Percentiles rank a stretch among this genome's conserved stretches.
Conservation (phyloP, 1,140 invertebrate species). For the Anoplophora glabripennis region DNA sequence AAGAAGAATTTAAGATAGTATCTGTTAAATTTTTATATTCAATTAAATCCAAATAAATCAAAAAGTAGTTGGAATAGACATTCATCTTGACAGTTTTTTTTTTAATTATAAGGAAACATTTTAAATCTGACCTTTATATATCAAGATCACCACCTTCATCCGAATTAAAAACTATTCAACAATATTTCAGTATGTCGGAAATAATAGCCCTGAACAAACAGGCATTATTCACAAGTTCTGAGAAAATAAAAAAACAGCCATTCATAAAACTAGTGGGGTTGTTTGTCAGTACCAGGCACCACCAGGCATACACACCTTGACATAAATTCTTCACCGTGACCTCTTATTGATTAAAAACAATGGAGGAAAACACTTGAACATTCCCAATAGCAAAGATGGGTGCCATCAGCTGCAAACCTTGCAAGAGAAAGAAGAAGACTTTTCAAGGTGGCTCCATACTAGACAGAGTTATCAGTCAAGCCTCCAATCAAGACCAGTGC, state of each 20-base stretch:
- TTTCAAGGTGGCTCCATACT: slow-evolving; percentile 71
- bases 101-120: too few relatives aligned
- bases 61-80: too few relatives aligned
- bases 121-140: too few relatives aligned
- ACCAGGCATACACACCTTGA: slow-evolving; percentile 21
- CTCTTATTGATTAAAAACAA: slow-evolving; percentile 20
- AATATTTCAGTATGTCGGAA: background rate
- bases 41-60: too few relatives aligned
- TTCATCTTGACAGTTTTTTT: too few relatives aligned
- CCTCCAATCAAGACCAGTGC: slow-evolving; percentile 79
- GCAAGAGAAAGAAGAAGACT: slow-evolving; percentile 43
- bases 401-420: slow-evolving; percentile 49
- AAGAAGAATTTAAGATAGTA: too few relatives aligned
- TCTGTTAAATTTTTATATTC: too few relatives aligned
- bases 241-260: background rate
- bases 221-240: background rate
- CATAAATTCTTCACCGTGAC: slow-evolving; percentile 31
- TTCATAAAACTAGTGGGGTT: slow-evolving; percentile 1
- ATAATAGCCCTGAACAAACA: background rate
- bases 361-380: background rate
- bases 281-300: slow-evolving; percentile 11
- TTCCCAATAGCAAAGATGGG: slow-evolving; percentile 40
- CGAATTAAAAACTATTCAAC: too few relatives aligned
- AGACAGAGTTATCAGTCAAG: slow-evolving; percentile 83
- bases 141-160: too few relatives aligned